Evolutionary conservation across 2,113 vertebrate genomes (phyloP), one percentile per base, ranked within the genome.

Genomic region (Oryzias melastigma): DNA sequence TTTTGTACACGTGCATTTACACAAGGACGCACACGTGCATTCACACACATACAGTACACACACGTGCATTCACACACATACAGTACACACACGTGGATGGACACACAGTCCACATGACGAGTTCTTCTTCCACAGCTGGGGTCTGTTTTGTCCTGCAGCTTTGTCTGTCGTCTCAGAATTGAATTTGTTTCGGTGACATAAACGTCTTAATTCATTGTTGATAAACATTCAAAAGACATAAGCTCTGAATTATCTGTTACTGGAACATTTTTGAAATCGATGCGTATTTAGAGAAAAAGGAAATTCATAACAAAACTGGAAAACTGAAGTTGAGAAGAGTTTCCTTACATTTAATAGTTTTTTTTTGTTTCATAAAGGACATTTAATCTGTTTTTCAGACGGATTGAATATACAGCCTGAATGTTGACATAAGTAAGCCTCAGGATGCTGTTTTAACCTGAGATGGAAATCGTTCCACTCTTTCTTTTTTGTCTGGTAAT

Each of bases 71-170:
- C 8, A 35, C 29, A 29, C 27, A 35, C 29, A 8, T n/a, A n/a
- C n/a, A n/a, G n/a, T 7, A 35, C 7, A 2, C 29, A 35, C 29
- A 35, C 7, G 16, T 17, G 16, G 14, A 15, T 15, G 42, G 14
- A 44, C 43, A 43, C 42, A 45, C 35, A 3, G 35, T 45, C 4
- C 64, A 47, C 18, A 15, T 18, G 40, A 52, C 64, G 47, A 64
- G 63, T 69, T 43, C 61, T 60, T 82, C 47, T 61, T 58, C 45
- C 52, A 52, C 17, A 50, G 45, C 49, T 20, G 22, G 47, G 50
- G 17, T 17, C 29, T 53, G 24, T 56, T 71, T 48, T 27, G 19
- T 73, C 47, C 24, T 44, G 16, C 43, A 58, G 15, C 35, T 7
- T 41, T 22, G 5, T 44, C 24, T 29, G 16, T 17, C 25, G n/a